Evolutionary conservation across 2,113 vertebrate species (phyloP).

Genomic region (Acrocephalus arundinaceus): DNA sequence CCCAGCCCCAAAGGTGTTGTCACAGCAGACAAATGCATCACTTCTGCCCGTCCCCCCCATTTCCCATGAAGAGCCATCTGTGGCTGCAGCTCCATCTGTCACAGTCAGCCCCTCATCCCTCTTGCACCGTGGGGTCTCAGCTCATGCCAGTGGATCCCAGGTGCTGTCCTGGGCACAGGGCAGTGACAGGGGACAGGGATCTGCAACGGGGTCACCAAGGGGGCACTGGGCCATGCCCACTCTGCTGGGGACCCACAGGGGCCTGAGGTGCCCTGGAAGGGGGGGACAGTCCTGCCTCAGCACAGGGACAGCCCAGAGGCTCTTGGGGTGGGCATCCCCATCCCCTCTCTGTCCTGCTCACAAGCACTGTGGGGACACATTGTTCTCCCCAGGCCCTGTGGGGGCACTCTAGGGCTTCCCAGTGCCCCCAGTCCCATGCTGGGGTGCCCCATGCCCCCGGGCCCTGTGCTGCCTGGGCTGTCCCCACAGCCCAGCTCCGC

Average conservation of each 20-base stretch:
- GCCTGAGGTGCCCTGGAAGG: not conserved
- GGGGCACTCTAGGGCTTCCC: not conserved
- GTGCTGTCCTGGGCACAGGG: not conserved
- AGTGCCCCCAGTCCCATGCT: not conserved
- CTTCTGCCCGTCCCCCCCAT: not conserved
- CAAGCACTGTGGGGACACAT: not conserved
- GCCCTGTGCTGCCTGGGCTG: not conserved
- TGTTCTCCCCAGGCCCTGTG: not conserved
- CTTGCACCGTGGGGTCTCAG: rapidly evolving
- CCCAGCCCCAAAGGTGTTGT: not conserved
- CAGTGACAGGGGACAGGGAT: not conserved
- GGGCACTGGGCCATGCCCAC: not conserved
- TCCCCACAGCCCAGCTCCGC: not conserved
- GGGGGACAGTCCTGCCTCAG: not conserved
- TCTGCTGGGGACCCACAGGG: not conserved
- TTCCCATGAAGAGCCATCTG: not conserved
- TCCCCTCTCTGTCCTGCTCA: not conserved
- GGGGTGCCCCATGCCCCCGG: not conserved
- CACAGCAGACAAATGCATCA: not conserved
- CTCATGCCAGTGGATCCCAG: not conserved
- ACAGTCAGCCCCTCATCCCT: not conserved
- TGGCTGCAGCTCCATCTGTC: not conserved
- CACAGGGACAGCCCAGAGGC: not conserved
- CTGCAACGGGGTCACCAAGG: not conserved
- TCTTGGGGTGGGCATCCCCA: not conserved